These are phyloP conservation scores for Dendropsophus ebraccatus DNA, from an alignment of 2,113 vertebrate genomes.

Conservation along the genomic window DNA sequence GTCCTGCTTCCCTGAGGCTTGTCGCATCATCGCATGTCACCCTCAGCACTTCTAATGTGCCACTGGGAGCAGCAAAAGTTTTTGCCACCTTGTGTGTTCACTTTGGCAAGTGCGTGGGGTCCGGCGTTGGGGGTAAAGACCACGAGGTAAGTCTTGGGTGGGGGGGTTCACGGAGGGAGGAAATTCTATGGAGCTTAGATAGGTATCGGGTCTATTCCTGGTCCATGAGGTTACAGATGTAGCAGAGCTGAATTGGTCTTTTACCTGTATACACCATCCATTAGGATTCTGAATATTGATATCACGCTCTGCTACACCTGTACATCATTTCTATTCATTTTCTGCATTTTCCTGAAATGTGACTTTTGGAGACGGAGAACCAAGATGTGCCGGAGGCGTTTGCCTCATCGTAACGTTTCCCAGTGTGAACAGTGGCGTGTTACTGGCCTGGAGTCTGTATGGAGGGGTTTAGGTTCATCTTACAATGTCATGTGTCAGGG, in stretches of 20 bases:
- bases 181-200: neutral
- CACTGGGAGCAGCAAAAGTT: conserved; percentile 62
- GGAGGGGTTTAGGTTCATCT: neutral
- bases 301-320: neutral
- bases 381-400: neutral
- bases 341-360: neutral
- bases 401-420: neutral
- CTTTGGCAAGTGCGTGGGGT: conserved; percentile 60
- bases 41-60: neutral
- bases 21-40: neutral
- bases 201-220: neutral
- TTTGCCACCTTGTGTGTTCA: conserved; percentile 64
- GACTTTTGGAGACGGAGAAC: neutral
- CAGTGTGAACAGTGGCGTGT: neutral
- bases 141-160: conserved; percentile 18
- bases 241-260: neutral
- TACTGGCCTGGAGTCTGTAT: neutral
- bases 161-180: neutral
- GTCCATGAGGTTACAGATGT: neutral
- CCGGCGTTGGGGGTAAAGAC: neutral
- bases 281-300: too few species aligned
- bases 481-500: too few species aligned
- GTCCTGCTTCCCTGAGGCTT: neutral
- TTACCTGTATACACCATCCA: too few species aligned
- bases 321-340: neutral